Base-by-base conservation (phyloP, 37 sponge, comb jelly and placozoan species). In the Cliona cf. orientalis region DNA sequence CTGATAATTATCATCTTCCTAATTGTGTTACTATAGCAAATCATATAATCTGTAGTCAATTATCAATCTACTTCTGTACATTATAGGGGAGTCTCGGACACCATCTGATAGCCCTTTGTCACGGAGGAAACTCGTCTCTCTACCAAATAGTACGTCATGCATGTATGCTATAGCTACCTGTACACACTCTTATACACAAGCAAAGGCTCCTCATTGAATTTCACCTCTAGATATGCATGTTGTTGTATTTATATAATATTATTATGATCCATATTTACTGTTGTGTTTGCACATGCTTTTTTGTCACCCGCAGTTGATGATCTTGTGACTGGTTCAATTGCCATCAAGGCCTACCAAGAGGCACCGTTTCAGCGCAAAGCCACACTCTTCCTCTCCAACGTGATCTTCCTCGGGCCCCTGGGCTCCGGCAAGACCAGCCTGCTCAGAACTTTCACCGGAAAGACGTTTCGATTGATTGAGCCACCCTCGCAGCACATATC, bases 341-440 rank as follows among this genome's bases (percentile, higher is more conserved):
- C 90, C 45, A 60, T 49, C 58, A 53, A 79, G 37, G 60, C 84
- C 0, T 90, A 90, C 80, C 74, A 41, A 43, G 80, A 84, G 5
- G 90, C 84, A 60, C 90, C 90, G 2, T 9, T 68, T 41, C 67
- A 19, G 23, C 74, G 83, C 58, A 80, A 73, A 37, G 69, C 80
- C 39, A 76, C 80, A 41, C 36, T 92, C 33, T 77, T 75, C 38
- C 29, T 78, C 29, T 40, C 78, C 3, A 88, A 81, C 73, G 39
- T 92, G 23, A 26, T 71, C 65, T 70, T 92, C 41, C 26, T 84
- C 7, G 93, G 93, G 3, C 89, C 89, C 2, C 84, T 71, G 29
- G 93, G 86, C 6, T 80, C 89, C 1, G 93, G 93, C 22, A 92
- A 92, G 82, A 92, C 93, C n/a, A 92, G 93, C 79, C 78, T 92